These are phyloP conservation scores for Aphaenogaster ashmeadi DNA, from an alignment of 1,140 invertebrate species.

Conservation along the genomic window DNA sequence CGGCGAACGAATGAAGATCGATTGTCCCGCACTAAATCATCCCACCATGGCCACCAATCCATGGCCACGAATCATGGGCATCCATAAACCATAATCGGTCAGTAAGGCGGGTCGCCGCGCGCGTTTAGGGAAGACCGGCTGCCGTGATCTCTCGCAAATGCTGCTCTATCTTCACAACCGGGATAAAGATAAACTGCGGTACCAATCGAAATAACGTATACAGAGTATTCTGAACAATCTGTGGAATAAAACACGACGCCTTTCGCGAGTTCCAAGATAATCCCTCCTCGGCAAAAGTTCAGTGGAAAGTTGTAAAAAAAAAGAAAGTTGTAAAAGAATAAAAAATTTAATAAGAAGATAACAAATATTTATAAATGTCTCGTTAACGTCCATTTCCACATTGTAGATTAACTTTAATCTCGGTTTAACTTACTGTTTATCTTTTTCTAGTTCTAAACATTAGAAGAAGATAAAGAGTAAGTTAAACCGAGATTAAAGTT, in stretches of 20 bases:
- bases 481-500: no score
- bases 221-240: not conserved
- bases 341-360: not conserved
- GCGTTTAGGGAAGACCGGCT: slow-evolving; percentile 37
- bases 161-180: not conserved
- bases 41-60: slow-evolving; percentile 13
- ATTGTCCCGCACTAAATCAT: slow-evolving; percentile 74
- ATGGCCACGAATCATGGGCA: slow-evolving; percentile 56
- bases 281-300: not conserved
- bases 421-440: no score
- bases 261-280: not conserved
- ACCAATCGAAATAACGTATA: not conserved
- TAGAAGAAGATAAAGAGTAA: no score
- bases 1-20: slow-evolving; percentile 81
- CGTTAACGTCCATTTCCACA: not conserved
- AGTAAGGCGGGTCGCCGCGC: not conserved
- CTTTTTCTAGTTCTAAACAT: no score
- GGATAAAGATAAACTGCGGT: not conserved
- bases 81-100: slow-evolving; percentile 66
- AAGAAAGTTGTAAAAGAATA: no score
- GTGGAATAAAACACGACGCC: not conserved
- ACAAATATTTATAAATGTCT: not conserved
- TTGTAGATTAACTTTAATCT: no score
- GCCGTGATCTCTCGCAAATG: slow-evolving; percentile 15
- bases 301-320: no score